Conservation (phyloP, 2,888 invertebrate genomes). For the Cantharis lateralis region DNA sequence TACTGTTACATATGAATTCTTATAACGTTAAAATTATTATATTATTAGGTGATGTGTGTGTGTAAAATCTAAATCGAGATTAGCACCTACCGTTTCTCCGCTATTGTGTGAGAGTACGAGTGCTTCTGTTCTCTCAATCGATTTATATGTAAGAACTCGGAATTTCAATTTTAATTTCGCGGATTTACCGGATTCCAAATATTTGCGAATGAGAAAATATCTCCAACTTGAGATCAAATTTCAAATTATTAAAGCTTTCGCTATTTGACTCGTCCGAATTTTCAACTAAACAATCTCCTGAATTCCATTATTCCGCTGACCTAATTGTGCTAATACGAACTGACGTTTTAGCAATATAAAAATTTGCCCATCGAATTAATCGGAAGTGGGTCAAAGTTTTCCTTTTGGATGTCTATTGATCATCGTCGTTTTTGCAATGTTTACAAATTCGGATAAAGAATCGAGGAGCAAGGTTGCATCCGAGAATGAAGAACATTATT, state of each 20-base stretch:
- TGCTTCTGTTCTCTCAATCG: background rate
- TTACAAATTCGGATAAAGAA: too few relatives aligned
- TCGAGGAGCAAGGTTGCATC: background rate
- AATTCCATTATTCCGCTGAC: background rate
- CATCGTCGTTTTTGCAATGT: background rate
- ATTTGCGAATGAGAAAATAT: background rate
- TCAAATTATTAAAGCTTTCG: background rate
- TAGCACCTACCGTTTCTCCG: background rate
- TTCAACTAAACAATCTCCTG: background rate
- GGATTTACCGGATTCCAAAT: background rate
- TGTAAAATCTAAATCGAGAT: background rate
- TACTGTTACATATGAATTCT: conserved; percentile 9
- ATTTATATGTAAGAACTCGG: background rate
- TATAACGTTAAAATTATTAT: background rate
- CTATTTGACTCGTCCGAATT: background rate
- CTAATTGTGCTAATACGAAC: background rate
- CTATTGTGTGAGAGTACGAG: background rate
- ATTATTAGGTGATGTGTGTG: background rate
- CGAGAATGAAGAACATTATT: background rate
- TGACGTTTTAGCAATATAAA: background rate
- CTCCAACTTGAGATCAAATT: background rate
- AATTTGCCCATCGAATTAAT: background rate
- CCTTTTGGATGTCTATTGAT: background rate
- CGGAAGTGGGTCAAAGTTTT: background rate
- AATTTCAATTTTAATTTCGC: background rate